Evolutionary conservation across 2,888 invertebrate species (phyloP), one percentile per base, ranked within the genome.

Genomic region (Tortrix viridana): DNA sequence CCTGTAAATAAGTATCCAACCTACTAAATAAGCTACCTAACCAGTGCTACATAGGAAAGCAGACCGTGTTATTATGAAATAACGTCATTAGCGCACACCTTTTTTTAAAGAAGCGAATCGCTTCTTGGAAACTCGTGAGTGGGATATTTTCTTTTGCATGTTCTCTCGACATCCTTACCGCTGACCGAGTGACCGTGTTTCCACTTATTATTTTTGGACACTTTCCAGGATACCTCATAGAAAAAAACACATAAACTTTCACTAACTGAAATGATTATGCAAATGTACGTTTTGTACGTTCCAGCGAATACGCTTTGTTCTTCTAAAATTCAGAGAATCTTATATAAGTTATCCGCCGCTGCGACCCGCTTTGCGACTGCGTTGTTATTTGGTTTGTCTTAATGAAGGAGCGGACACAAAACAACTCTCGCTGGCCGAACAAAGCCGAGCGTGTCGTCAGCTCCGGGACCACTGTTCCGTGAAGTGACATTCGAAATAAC

Each of bases 201-300:
- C 65, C 53, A 69, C 67, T 69, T 67, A 62, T 53, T 62, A 54
- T 56, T 49, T 60, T 67, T 69, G 67, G 67, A 67, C 58, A 37
- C 62, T 58, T 47, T 67, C 67, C 69, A 69, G 57, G 20, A 54
- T 48, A 57, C 54, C 60, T 43, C 47, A 47, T 41, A 50, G 61
- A 65, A 41, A 62, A 57, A 62, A 60, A 50, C 60, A 62, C 55
- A 53, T 63, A 60, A 58, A 53, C 66, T 61, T 67, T 59, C 58
- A 61, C 44, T 68, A 61, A 37, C 61, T 47, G 46, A 60, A 60
- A 67, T 52, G 53, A 53, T 63, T 63, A 63, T 63, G 57, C 63
- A 53, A 53, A 58, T 63, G 62, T 38, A 46, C 48, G 57, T 54
- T 52, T 57, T 63, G 62, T 38, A 46, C 48, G 57, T 54, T 52